A percentile compares a stretch with the other conserved stretches of the same genome.
Conservation (phyloP, 2,113 vertebrate species). For the Prunella fulvescens region DNA sequence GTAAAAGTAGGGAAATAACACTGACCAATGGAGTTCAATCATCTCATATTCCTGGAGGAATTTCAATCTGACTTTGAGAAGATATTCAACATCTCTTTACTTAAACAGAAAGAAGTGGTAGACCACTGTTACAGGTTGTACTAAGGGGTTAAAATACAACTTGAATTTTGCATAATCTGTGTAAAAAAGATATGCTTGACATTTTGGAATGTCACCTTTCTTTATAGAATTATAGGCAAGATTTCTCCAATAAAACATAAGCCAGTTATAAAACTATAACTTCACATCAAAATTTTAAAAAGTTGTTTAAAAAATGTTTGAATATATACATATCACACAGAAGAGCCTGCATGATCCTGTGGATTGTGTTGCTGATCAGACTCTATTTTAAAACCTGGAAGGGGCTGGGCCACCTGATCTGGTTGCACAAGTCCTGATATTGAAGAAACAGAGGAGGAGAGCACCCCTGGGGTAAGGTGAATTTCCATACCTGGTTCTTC, state of each 20-base stretch:
- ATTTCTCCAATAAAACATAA: conserved; percentile 86
- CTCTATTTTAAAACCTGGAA: conserved; percentile 75
- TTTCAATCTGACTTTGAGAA: conserved; percentile 71
- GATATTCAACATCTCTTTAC: conserved; percentile 75
- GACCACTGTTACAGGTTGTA: conserved; percentile 82
- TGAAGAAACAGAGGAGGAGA: conserved; percentile 60
- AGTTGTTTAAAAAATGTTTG: conserved; percentile 80
- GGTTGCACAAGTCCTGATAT: conserved; percentile 71
- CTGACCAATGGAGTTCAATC: conserved; percentile 66
- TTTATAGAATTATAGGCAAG: conserved; percentile 87
- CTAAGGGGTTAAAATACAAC: conserved; percentile 83
- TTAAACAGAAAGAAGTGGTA: conserved; percentile 81
- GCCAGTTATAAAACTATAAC: conserved; percentile 88
- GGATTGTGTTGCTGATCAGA: conserved; percentile 73
- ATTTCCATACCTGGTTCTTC: conserved; percentile 76
- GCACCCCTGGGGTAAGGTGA: conserved; percentile 64
- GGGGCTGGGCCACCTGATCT: conserved; percentile 66
- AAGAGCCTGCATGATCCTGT: conserved; percentile 70
- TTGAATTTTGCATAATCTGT: conserved; percentile 85
- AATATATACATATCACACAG: conserved; percentile 81
- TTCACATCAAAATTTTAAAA: conserved; percentile 88
- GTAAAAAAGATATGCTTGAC: conserved; percentile 86
- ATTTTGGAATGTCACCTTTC: conserved; percentile 86
- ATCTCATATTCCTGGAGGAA: conserved; percentile 67
- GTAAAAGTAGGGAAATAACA: conserved; percentile 64